Percentiles rank a stretch among this genome's conserved stretches.
Conservation (phyloP, 2,888 invertebrate genomes). For the Acanthosepion pharaonis region DNA sequence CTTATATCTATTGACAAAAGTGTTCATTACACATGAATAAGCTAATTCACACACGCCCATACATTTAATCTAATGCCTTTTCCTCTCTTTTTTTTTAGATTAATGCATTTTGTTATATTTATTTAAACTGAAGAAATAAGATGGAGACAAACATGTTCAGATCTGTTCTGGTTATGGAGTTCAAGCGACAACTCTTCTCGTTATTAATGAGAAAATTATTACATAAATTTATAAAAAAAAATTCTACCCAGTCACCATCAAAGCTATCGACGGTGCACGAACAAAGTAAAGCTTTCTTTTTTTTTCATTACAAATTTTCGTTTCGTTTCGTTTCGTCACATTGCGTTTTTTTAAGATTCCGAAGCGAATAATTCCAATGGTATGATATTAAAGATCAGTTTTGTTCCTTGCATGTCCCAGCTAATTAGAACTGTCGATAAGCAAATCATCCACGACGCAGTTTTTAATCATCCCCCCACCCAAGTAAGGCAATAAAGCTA, state of each 20-base stretch:
- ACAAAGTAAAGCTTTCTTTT: neutral
- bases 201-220: neutral
- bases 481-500: too few species aligned
- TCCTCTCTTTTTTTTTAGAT: neutral
- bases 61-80: neutral
- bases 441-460: too few species aligned
- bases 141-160: neutral
- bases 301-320: neutral
- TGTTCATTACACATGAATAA: neutral
- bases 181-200: neutral
- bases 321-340: too few species aligned
- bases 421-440: too few species aligned
- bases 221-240: neutral
- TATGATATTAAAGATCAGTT: too few species aligned
- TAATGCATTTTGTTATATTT: neutral
- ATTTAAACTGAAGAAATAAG: neutral
- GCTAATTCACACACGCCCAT: neutral
- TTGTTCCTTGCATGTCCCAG: too few species aligned
- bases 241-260: neutral
- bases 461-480: too few species aligned
- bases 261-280: neutral
- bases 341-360: too few species aligned
- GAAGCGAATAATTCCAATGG: too few species aligned
- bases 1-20: neutral
- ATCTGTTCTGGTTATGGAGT: neutral